Base-by-base conservation (phyloP, 2,797 vertebrate species). In the Pangasius krempfi region DNA sequence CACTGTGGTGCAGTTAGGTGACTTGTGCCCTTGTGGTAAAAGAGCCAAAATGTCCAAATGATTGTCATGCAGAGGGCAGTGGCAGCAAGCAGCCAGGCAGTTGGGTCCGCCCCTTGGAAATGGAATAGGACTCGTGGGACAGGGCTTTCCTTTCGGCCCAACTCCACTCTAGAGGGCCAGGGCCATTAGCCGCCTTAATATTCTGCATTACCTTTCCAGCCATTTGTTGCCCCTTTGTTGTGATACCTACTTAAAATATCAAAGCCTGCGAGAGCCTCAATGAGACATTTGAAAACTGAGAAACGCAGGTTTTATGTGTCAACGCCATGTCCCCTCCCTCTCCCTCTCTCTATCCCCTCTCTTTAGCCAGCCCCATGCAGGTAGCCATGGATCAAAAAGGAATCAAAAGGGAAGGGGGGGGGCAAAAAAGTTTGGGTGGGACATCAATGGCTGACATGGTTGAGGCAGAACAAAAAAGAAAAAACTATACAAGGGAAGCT, bases 211-310 rank as follows among this genome's bases (percentile, higher is more conserved):
- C 96, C 95, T 96, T 94, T 96, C 93, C 91, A 93, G 93, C 95
- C 96, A 95, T 94, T 96, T 93, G 95, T 96, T 94, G 92, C 94
- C 90, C 94, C 96, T 97, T 97, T 98, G 96, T 98, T 96, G 95
- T 94, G 93, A 96, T 95, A 94, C 96, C 97, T 97, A 97, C 97
- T 97, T 97, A 97, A 96, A 97, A 97, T 98, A 97, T 98, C 97
- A 98, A 98, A 98, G 97, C 95, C 90, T 40, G 89, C 73, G 88
- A 94, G 95, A 95, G 94, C 94, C 94, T 97, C 96, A 97, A 97
- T 97, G 96, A 97, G 95, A 97, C 96, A 96, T 96, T 93, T 97
- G 97, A 98, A 97, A 97, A 97, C 95, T 95, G 96, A 98, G 96
- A 97, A 97, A 97, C 93, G 93, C 94, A 93, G 97, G 97, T 97